Evolutionary conservation across 1,140 invertebrate species (phyloP).

Genomic region (Eumaeus atala): DNA sequence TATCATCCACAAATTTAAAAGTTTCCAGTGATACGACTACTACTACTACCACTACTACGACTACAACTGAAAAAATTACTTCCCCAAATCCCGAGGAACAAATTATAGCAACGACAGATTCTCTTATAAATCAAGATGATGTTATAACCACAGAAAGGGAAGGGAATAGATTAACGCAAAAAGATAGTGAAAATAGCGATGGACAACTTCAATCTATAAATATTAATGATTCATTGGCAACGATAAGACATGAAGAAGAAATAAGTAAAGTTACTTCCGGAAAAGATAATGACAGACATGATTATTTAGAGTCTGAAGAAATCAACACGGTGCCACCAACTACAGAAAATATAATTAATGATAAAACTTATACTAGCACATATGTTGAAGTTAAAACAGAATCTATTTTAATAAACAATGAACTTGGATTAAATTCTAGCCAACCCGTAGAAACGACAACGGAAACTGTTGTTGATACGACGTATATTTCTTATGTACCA

Average conservation of each 20-base stretch:
- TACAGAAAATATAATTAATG: slow-evolving; percentile 18
- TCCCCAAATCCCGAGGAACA: slow-evolving; percentile 5
- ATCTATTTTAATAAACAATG: slow-evolving; percentile 21
- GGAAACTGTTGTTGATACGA: slow-evolving; percentile 33
- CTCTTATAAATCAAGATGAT: slow-evolving; percentile 25
- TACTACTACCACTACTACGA: slow-evolving; percentile 18
- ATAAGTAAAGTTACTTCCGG: not conserved
- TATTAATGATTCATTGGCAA: not conserved
- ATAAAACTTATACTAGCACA: slow-evolving; percentile 28
- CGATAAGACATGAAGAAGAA: not conserved
- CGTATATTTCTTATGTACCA: slow-evolving; percentile 33
- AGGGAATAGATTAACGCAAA: not conserved
- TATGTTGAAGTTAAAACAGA: slow-evolving; percentile 36
- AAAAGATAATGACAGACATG: not conserved
- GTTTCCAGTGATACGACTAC: slow-evolving; percentile 18
- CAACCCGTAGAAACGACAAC: slow-evolving; percentile 28
- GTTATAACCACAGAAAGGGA: slow-evolving; percentile 32
- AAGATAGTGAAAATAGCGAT: not conserved
- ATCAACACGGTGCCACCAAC: not conserved
- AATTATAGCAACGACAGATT: slow-evolving; percentile 4
- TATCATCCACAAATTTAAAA: slow-evolving; percentile 10
- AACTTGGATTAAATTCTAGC: not conserved
- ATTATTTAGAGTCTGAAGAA: not conserved
- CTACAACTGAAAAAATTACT: slow-evolving; percentile 8
- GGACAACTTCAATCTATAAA: not conserved